These are phyloP conservation scores for Dolomedes plantarius DNA, from an alignment of 2,888 invertebrate genomes.

Conservation along the genomic window DNA sequence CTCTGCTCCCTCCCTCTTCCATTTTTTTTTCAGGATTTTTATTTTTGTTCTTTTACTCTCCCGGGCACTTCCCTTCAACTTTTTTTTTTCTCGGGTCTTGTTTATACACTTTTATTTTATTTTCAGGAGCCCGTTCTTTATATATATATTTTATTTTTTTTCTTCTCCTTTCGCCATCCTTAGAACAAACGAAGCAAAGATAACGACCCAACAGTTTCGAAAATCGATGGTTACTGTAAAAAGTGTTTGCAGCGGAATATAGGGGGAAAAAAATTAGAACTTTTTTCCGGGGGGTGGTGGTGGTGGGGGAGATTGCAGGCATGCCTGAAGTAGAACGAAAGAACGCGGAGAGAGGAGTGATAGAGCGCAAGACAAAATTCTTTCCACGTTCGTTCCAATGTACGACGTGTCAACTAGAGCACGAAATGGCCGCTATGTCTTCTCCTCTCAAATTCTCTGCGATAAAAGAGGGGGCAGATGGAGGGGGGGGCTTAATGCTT, in stretches of 20 bases:
- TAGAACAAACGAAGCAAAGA: slow-evolving; percentile 66
- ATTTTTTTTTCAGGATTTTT: slow-evolving; percentile 28
- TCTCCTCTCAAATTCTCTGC: slow-evolving; percentile 66
- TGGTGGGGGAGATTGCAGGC: neutral
- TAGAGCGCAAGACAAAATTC: slow-evolving; percentile 65
- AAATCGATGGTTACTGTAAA: slow-evolving; percentile 71
- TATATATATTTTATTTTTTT: slow-evolving; percentile 20
- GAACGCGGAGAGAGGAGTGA: slow-evolving; percentile 51
- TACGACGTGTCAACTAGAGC: slow-evolving; percentile 69
- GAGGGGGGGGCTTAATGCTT: slow-evolving; percentile 32
- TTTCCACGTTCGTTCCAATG: slow-evolving; percentile 64
- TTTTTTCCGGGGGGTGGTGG: neutral
- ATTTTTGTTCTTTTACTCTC: slow-evolving; percentile 17
- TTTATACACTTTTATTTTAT: slow-evolving; percentile 66
- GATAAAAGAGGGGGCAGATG: slow-evolving; percentile 45
- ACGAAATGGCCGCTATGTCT: slow-evolving; percentile 60
- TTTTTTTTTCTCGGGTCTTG: slow-evolving; percentile 48
- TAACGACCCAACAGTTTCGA: slow-evolving; percentile 68
- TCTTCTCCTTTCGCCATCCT: slow-evolving; percentile 14
- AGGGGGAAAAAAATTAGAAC: slow-evolving; percentile 6
- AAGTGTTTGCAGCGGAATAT: slow-evolving; percentile 58
- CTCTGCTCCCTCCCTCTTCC: neutral
- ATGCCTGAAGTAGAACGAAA: slow-evolving; percentile 3
- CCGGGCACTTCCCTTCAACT: slow-evolving; percentile 27
- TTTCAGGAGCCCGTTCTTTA: slow-evolving; percentile 17